Conservation (phyloP, 2,797 vertebrate genomes). For the Pantherophis alleghaniensis region DNA sequence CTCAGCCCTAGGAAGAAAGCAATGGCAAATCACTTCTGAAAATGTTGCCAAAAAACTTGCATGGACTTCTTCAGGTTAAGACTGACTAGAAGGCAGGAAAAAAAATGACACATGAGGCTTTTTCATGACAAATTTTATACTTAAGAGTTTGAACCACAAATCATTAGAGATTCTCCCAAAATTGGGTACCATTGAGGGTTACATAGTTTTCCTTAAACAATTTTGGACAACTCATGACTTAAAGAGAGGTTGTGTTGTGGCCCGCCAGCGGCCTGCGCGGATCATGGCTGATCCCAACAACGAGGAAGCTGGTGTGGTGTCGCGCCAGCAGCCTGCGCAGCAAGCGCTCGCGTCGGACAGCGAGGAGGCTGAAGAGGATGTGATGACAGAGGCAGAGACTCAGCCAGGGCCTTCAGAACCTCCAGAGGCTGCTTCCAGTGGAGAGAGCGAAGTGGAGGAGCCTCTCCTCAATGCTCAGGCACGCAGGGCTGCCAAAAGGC, state of each 20-base stretch:
- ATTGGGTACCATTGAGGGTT: not conserved
- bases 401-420: too few species aligned
- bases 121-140: not conserved
- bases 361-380: too few species aligned
- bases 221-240: not conserved
- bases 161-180: not conserved
- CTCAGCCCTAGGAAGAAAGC: not conserved
- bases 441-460: too few species aligned
- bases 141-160: not conserved
- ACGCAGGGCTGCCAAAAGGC: too few species aligned
- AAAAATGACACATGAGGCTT: not conserved
- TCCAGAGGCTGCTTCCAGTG: too few species aligned
- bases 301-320: too few species aligned
- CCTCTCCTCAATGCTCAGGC: too few species aligned
- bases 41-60: not conserved
- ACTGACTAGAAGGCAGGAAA: not conserved
- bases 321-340: too few species aligned
- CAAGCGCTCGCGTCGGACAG: too few species aligned
- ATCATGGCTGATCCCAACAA: too few species aligned
- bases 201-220: not conserved
- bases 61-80: not conserved
- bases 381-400: too few species aligned
- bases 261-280: too few species aligned
- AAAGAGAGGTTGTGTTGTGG: not conserved
- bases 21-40: not conserved